These are phyloP conservation scores for Disparrhopalites patrizii DNA, from an alignment of 2,888 invertebrate genomes.

Conservation along the genomic window DNA sequence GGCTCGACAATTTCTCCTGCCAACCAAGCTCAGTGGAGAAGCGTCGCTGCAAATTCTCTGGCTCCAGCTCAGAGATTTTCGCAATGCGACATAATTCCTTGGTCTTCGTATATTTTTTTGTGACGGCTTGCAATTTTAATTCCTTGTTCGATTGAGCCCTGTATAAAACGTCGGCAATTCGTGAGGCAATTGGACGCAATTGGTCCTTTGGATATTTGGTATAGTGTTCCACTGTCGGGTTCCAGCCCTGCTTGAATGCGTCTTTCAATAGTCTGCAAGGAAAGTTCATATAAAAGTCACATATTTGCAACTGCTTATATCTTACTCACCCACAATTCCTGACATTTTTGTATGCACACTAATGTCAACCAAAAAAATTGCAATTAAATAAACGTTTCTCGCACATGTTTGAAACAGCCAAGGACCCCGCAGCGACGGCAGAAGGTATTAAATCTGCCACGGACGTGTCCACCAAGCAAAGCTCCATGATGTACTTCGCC, in stretches of 20 bases:
- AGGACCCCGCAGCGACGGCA: slow-evolving; percentile 72
- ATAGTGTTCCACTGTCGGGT: slow-evolving; percentile 68
- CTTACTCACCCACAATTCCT: neutral
- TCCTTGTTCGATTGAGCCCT: slow-evolving; percentile 56
- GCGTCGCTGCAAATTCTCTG: slow-evolving; percentile 10
- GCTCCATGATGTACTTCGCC: slow-evolving; percentile 87
- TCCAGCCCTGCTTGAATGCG: slow-evolving; percentile 62
- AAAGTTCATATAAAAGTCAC: too few relatives aligned
- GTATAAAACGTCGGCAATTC: slow-evolving; percentile 65
- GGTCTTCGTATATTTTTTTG: slow-evolving; percentile 59
- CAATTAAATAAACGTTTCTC: slow-evolving; percentile 32
- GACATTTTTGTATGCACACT: neutral
- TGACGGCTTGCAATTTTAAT: slow-evolving; percentile 55
- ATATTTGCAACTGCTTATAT: too few relatives aligned
- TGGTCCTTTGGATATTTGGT: slow-evolving; percentile 68
- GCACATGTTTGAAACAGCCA: slow-evolving; percentile 67
- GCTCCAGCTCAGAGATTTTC: neutral
- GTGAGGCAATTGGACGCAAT: slow-evolving; percentile 64
- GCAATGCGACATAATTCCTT: neutral
- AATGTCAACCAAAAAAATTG: slow-evolving; percentile 5
- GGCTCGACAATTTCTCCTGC: too few relatives aligned
- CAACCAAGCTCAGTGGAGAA: neutral
- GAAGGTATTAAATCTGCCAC: slow-evolving; percentile 73
- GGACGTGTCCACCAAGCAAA: slow-evolving; percentile 73
- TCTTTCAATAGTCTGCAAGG: slow-evolving; percentile 49